Conservation (phyloP, 2,888 invertebrate species). For the Ephialtes manifestator region DNA sequence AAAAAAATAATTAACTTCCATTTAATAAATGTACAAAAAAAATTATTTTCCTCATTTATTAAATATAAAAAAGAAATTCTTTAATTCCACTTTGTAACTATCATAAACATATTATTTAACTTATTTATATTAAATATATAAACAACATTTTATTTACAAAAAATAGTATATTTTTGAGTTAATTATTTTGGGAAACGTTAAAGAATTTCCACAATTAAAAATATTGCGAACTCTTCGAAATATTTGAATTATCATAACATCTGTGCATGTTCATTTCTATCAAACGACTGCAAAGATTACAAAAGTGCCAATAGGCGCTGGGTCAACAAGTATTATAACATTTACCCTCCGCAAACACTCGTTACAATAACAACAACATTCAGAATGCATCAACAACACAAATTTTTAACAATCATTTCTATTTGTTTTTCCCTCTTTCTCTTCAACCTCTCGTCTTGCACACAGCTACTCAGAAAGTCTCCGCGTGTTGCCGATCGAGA, state of each 20-base stretch:
- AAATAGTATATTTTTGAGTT: too few relatives aligned
- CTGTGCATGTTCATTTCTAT: not conserved
- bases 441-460: slow-evolving; percentile 78
- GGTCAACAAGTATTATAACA: not conserved
- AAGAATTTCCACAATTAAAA: too few relatives aligned
- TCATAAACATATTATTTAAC: too few relatives aligned
- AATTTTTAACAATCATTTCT: slow-evolving; percentile 76
- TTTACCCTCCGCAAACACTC: not conserved
- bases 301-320: not conserved
- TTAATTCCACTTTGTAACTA: too few relatives aligned
- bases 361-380: slow-evolving; percentile 19
- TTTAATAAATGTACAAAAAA: too few relatives aligned
- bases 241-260: not conserved
- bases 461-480: slow-evolving; percentile 80
- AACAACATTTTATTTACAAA: too few relatives aligned
- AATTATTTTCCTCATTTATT: too few relatives aligned
- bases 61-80: too few relatives aligned
- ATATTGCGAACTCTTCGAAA: too few relatives aligned
- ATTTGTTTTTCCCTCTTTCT: slow-evolving; percentile 73
- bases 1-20: too few relatives aligned
- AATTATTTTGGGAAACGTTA: too few relatives aligned
- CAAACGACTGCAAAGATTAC: not conserved
- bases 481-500: slow-evolving; percentile 82
- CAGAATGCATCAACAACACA: slow-evolving; percentile 41
- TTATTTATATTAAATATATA: too few relatives aligned